phyloP scores from a whole-genome alignment of 92 coral and sea anemone species.

The Zoanthus solanderi region DNA sequence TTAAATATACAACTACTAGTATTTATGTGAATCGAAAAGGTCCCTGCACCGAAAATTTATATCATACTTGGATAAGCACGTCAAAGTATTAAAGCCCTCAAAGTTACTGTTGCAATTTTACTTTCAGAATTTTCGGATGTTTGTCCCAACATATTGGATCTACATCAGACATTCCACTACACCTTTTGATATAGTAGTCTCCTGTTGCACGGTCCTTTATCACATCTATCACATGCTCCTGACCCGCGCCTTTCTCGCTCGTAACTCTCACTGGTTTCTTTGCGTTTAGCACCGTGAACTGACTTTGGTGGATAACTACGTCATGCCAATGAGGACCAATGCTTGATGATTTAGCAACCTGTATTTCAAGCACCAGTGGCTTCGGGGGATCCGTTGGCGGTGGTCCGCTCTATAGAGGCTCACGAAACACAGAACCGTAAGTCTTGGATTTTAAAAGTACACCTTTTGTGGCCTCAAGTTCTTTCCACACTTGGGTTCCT shows the following conservation, averaged over 20 bases:
- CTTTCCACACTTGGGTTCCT: conserved; percentile 86
- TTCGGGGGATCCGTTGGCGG: conserved; percentile 68
- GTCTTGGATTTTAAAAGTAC: conserved; percentile 74
- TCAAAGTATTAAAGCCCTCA: not conserved
- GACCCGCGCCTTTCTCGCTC: conserved; percentile 15
- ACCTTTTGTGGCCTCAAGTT: conserved; percentile 82
- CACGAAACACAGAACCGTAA: conserved; percentile 68
- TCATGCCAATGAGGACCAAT: conserved; percentile 77
- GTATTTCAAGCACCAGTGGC: conserved; percentile 53
- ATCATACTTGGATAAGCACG: not conserved
- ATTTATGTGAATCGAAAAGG: too few relatives aligned
- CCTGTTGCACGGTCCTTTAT: not conserved
- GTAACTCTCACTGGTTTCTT: not conserved
- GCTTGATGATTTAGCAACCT: conserved; percentile 38
- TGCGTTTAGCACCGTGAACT: conserved; percentile 20
- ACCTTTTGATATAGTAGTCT: not conserved
- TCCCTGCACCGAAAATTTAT: not conserved
- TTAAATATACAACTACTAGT: not conserved
- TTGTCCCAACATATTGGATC: conserved; percentile 11
- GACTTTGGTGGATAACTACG: conserved; percentile 46
- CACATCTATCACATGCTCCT: not conserved
- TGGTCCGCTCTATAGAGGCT: conserved; percentile 74
- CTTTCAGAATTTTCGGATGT: not conserved
- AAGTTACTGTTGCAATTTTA: not conserved
- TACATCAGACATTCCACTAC: not conserved